Evolutionary conservation across 2,797 vertebrate species (phyloP), one percentile per base, ranked within the genome.

Genomic region (Ctenopoma multispine): DNA sequence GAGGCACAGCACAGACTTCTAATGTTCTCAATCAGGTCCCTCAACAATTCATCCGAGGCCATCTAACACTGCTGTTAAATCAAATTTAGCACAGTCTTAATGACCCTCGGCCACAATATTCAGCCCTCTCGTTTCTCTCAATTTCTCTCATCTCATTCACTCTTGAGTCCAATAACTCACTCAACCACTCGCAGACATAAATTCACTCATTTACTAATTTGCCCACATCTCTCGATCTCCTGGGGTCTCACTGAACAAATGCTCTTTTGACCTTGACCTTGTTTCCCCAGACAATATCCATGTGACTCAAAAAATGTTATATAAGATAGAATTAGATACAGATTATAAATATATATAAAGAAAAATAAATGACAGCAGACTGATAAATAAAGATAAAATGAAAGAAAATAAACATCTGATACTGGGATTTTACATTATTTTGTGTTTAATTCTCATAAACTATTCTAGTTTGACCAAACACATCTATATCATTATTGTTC

Each of bases 1-100:
- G 55, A 72, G 49, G 72, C 49, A 5, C 51, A 38, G 47, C 12
- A 7, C 57, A 55, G 56, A 70, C 46, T 62, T 20, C 56, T 48
- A 29, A 51, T 15, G 55, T 65, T 80, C 66, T 69, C 63, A 77
- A 82, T 80, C 64, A 55, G 69, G 47, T 47, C 36, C 43, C 38
- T 55, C 60, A 48, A 72, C 72, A 17, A 70, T 75, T 84, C 69
- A 82, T 71, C 69, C 64, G 31, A 49, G 58, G 44, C 74, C 63
- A 27, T 71, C 63, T 51, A 72, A 59, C 67, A n/a, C 17, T 70
- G 69, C 31, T 71, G 67, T 81, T 56, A 72, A 89, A 84, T 87
- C 66, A 65, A 55, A 87, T 90, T 83, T 82, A 81, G 78, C 70
- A 63, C 72, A 73, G 63, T 75, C 83, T 70, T 83, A 90, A 89